Conservation (phyloP, 2,113 vertebrate genomes). For the Dunckerocampus dactyliophorus region DNA sequence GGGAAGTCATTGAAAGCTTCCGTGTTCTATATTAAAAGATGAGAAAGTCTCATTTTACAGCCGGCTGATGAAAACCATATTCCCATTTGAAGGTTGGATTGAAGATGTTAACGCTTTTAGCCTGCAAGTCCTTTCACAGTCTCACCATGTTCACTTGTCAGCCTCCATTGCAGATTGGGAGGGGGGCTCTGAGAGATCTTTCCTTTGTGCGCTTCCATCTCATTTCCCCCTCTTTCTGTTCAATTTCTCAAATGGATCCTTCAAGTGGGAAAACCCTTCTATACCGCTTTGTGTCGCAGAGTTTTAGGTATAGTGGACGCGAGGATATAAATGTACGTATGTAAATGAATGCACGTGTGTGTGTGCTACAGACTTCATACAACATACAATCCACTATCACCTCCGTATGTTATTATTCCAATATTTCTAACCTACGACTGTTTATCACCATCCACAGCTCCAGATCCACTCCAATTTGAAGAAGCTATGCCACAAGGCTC, state of each 20-base stretch:
- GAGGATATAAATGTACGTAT: not conserved
- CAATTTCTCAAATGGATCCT: slow-evolving; percentile 41
- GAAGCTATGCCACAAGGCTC: too few relatives aligned
- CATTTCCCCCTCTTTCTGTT: slow-evolving; percentile 24
- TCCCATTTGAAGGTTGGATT: slow-evolving; percentile 16
- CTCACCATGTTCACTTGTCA: slow-evolving; percentile 27
- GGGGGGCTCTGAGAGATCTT: slow-evolving; percentile 16
- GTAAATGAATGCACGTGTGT: not conserved
- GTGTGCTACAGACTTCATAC: too few relatives aligned
- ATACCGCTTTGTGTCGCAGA: slow-evolving; percentile 16
- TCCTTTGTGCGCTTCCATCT: slow-evolving; percentile 46
- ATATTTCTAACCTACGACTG: too few relatives aligned
- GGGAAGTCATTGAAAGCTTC: slow-evolving; percentile 23
- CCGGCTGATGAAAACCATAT: slow-evolving; percentile 20
- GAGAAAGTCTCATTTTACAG: slow-evolving; percentile 13
- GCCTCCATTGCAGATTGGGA: slow-evolving; percentile 13
- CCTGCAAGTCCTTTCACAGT: slow-evolving; percentile 23
- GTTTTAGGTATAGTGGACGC: slow-evolving; percentile 4
- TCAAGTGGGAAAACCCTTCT: slow-evolving; percentile 33
- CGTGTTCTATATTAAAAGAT: slow-evolving; percentile 2
- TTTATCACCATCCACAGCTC: too few relatives aligned
- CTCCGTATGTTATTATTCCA: too few relatives aligned
- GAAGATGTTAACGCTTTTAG: slow-evolving; percentile 34
- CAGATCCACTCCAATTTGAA: too few relatives aligned
- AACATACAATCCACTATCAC: too few relatives aligned